Base-by-base conservation (phyloP, 1,140 invertebrate species). In the Lethrus apterus region DNA sequence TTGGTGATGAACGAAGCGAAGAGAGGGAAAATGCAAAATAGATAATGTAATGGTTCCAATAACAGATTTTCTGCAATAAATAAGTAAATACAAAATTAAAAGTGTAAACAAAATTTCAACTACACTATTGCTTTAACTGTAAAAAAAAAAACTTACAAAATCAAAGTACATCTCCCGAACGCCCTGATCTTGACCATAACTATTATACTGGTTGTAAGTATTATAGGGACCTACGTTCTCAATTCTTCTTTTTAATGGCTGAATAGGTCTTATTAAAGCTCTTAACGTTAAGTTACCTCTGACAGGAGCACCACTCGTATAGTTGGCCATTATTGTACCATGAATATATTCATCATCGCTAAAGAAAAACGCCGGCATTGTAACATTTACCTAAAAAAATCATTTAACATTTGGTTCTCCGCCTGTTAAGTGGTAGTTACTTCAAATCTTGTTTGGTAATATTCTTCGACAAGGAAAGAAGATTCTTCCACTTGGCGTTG, bases 331-430 rank as follows among this genome's bases (percentile, higher is more conserved):
- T 2, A 97, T 77, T 0, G 81, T 77, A 0, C 93, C 93, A 57
- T 81, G 72, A 50, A 97, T 81, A 56, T 76, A 90, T 2, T 73
- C 77, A 56, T 92, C 86, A 10, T 82, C 86, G 49, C 88, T 85
- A 60, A 93, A 84, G 64, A 96, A 87, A 62, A 93, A 95, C 1
- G 90, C 85, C 0, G 91, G 88, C 81, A 94, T 92, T 0, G 90
- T 95, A 0, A 98, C 90, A 68, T 97, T 97, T 0, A 97, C 92
- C 74, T 83, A 69, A 59, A 50, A 19, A 30, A 43, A 43, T 19
- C 1, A 19, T 4, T 24, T 36, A 45, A 45, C 13, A 43, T 31
- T 11, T 19, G 46, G 15, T 38, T 32, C 42, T 32, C 9, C 24
- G 9, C 17, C 18, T 29, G 17, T 26, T 26, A 26, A 7, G 5